phyloP scores from a whole-genome alignment of 2,888 invertebrate species.

The Ormia ochracea region DNA sequence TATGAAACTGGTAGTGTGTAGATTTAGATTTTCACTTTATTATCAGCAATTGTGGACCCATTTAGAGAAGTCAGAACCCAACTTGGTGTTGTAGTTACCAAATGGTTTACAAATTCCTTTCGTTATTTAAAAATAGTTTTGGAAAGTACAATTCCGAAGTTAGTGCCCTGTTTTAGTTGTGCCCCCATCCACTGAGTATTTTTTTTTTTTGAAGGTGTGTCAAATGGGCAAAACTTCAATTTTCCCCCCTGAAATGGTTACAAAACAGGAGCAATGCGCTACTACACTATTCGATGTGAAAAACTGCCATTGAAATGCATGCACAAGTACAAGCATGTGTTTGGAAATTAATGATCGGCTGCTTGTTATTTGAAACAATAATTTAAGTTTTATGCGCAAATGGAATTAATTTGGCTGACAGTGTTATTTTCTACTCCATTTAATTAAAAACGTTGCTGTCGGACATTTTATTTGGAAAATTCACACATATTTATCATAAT shows the following conservation, averaged over 20 bases:
- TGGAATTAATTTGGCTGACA: slow-evolving; percentile 35
- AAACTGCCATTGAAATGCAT: too few species aligned
- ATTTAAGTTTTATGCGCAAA: slow-evolving; percentile 17
- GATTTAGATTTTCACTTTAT: slow-evolving; percentile 61
- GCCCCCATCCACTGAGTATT: too few species aligned
- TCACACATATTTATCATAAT: slow-evolving; percentile 50
- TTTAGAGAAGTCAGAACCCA: slow-evolving; percentile 35
- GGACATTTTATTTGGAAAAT: slow-evolving; percentile 42
- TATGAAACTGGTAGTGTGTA: too few species aligned
- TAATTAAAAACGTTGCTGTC: slow-evolving; percentile 27
- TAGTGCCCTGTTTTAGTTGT: too few species aligned
- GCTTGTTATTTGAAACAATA: slow-evolving; percentile 6
- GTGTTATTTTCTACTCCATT: slow-evolving; percentile 51
- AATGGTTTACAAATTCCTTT: slow-evolving; percentile 41
- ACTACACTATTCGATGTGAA: too few species aligned
- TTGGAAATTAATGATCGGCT: slow-evolving; percentile 12
- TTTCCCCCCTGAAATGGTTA: too few species aligned
- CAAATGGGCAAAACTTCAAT: too few species aligned
- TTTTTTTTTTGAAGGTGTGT: too few species aligned
- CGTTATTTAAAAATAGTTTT: slow-evolving; percentile 30
- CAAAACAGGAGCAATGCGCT: too few species aligned
- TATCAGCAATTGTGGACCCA: slow-evolving; percentile 53
- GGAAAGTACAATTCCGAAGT: background rate
- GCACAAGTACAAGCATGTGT: background rate
- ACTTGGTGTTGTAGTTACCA: slow-evolving; percentile 4